A percentile compares a stretch with the other conserved stretches of the same genome.
These are phyloP conservation scores for Pterobdella sp. DNA, from an alignment of 2,888 invertebrate genomes.

Conservation along the genomic window DNA sequence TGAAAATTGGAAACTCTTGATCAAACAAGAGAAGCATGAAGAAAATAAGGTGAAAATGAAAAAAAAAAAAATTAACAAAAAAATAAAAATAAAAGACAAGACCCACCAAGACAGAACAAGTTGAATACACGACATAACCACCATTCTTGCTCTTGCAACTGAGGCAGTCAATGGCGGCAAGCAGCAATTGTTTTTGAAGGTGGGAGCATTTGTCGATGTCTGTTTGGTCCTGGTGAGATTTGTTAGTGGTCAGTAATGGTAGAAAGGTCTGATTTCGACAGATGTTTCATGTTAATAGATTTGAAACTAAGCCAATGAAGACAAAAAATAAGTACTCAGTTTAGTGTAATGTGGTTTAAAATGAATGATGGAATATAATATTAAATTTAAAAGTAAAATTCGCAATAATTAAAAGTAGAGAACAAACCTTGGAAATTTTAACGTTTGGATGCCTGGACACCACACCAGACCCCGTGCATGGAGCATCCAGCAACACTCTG, in stretches of 20 bases:
- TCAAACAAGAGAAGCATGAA: too few relatives aligned
- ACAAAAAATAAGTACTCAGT: too few relatives aligned
- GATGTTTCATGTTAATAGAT: too few relatives aligned
- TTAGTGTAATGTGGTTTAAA: too few relatives aligned
- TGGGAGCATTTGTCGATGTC: constrained; percentile 86
- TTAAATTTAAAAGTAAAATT: too few relatives aligned
- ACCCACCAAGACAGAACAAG: constrained; percentile 79
- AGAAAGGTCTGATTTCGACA: too few relatives aligned
- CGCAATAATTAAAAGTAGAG: too few relatives aligned
- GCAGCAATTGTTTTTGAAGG: constrained; percentile 78
- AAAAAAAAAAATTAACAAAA: too few relatives aligned
- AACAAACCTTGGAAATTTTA: constrained; percentile 58
- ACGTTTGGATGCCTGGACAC: constrained; percentile 94
- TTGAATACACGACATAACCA: constrained; percentile 93
- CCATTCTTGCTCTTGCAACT: constrained; percentile 84
- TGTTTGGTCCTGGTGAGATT: constrained; percentile 59
- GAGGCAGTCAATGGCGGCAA: constrained; percentile 92
- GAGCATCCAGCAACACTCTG: constrained; percentile 88
- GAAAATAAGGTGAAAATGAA: too few relatives aligned
- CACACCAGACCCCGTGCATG: constrained; percentile 96
- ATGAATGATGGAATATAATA: too few relatives aligned
- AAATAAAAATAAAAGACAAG: neutral
- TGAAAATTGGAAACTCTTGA: neutral
- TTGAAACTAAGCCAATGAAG: too few relatives aligned
- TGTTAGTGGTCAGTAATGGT: neutral